Evolutionary conservation across 2,888 invertebrate genomes (phyloP).

Genomic region (Cosmia pyralina): DNA sequence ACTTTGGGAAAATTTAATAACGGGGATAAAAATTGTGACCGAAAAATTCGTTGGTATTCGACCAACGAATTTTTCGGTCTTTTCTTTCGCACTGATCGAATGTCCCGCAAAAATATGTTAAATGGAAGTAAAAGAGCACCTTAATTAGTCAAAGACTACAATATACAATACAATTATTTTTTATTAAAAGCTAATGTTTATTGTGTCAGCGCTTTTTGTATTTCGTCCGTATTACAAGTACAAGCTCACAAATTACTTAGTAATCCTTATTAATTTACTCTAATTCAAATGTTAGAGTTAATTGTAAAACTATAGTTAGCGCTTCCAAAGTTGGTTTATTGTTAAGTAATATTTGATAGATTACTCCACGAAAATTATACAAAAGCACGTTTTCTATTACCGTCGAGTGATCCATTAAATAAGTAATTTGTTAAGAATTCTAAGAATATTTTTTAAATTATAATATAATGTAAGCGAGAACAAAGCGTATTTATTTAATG

Average conservation of each 20-base stretch:
- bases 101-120: background rate
- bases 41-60: no score
- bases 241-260: conserved; percentile 39
- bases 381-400: conserved; percentile 33
- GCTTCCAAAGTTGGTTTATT: conserved; percentile 70
- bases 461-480: conserved; percentile 55
- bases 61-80: no score
- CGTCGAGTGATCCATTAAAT: conserved; percentile 46
- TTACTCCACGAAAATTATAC: conserved; percentile 32
- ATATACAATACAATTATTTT: conserved; percentile 8
- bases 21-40: background rate
- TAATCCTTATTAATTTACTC: conserved; percentile 33
- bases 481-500: conserved; percentile 72
- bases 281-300: conserved; percentile 42
- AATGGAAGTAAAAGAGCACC: background rate
- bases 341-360: conserved; percentile 51
- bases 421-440: conserved; percentile 51
- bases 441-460: conserved; percentile 58
- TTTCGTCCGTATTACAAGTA: conserved; percentile 60
- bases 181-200: conserved; percentile 33
- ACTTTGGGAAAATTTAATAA: background rate
- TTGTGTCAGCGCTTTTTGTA: conserved; percentile 62
- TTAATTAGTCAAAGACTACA: conserved; percentile 32
- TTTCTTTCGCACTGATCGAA: background rate
- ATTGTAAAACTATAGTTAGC: conserved; percentile 63